phyloP scores from a whole-genome alignment of 2,113 vertebrate genomes.

The Laticauda colubrina region DNA sequence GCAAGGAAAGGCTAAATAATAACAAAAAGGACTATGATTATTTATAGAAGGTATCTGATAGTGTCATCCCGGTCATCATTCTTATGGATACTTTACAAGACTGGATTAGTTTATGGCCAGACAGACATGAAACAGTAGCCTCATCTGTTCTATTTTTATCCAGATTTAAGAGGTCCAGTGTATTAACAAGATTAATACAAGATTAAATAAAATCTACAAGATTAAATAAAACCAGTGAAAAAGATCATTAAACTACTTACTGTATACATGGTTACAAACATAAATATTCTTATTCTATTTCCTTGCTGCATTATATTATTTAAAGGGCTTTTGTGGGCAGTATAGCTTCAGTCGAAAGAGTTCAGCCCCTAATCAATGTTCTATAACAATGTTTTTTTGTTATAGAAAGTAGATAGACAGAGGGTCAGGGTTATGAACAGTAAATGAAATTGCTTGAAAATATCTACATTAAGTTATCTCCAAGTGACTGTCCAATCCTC shows the following conservation, averaged over 20 bases:
- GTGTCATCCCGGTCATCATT: background rate
- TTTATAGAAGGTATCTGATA: slow-evolving; percentile 1
- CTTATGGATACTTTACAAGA: background rate
- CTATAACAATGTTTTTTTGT: background rate
- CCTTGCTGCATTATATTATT: background rate
- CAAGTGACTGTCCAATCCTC: background rate
- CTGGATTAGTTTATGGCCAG: background rate
- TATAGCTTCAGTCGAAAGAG: background rate
- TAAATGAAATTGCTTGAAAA: no score
- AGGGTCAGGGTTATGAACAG: background rate
- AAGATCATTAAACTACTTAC: background rate
- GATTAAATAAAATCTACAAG: background rate
- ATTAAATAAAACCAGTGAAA: background rate
- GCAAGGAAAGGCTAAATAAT: background rate
- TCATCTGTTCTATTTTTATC: background rate
- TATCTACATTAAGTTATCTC: background rate
- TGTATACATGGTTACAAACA: background rate
- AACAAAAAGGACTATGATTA: background rate
- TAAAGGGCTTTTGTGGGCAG: background rate
- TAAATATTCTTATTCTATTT: background rate
- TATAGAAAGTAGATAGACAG: background rate
- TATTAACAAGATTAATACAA: background rate
- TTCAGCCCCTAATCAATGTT: background rate
- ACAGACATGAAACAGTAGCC: background rate
- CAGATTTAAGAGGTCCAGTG: background rate